A percentile compares a stretch with the other conserved stretches of the same genome.
phyloP scores from a whole-genome alignment of 2,888 invertebrate species.

The Scaptomyza tumidula region DNA sequence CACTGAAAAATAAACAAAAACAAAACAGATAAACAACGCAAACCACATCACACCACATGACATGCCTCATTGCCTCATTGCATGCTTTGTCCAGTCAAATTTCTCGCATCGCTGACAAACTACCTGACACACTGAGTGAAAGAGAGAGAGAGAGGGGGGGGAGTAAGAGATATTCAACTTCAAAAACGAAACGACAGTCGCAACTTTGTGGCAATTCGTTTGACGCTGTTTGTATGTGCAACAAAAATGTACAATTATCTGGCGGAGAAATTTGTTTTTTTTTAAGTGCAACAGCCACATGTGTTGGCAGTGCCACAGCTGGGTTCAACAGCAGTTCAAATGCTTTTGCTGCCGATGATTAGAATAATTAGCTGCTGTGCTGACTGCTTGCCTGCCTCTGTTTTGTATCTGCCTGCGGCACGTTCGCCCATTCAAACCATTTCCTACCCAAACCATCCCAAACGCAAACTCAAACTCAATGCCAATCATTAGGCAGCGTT shows the following conservation, averaged over 20 bases:
- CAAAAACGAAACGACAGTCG: conserved; percentile 38
- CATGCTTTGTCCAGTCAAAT: conserved; percentile 62
- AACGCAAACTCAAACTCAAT: conserved; percentile 47
- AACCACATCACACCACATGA: conserved; percentile 27
- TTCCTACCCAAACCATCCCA: conserved; percentile 27
- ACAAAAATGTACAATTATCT: conserved; percentile 32
- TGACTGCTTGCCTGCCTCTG: conserved; percentile 36
- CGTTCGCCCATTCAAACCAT: conserved; percentile 49
- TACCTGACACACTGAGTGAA: conserved; percentile 22
- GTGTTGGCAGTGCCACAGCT: conserved; percentile 41
- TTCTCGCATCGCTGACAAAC: conserved; percentile 56
- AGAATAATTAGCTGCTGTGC: conserved; percentile 61
- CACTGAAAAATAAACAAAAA: conserved; percentile 28
- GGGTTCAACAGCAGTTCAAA: conserved; percentile 76
- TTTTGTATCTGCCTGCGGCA: conserved; percentile 68
- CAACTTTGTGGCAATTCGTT: conserved; percentile 72
- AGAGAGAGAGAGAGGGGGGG: neutral
- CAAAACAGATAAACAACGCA: conserved; percentile 11
- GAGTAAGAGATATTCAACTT: conserved; percentile 11
- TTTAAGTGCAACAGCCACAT: conserved; percentile 38
- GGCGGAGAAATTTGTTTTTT: conserved; percentile 34
- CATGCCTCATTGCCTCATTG: conserved; percentile 73
- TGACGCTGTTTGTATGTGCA: conserved; percentile 37
- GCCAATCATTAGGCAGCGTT: conserved; percentile 68
- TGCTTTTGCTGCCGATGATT: conserved; percentile 59